Percentiles rank a stretch among this genome's conserved stretches.
Evolutionary conservation across 2,888 invertebrate species (phyloP).

Genomic region (Sphaerophoria rueppellii): DNA sequence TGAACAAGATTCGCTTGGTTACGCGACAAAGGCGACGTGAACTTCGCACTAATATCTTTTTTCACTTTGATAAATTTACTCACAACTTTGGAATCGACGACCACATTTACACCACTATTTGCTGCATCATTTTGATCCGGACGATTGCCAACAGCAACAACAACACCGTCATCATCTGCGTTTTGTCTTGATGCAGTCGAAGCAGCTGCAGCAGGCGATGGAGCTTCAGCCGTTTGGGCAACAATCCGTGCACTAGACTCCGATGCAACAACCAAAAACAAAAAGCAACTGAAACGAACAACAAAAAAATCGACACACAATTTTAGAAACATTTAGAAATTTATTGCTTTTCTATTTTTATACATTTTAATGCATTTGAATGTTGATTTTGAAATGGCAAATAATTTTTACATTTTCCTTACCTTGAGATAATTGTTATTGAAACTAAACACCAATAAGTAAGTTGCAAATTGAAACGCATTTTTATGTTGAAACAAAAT

Average conservation of each 20-base stretch:
- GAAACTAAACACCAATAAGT: constrained; percentile 68
- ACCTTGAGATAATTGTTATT: constrained; percentile 72
- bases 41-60: constrained; percentile 48
- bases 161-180: constrained; percentile 28
- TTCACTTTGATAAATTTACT: constrained; percentile 42
- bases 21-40: constrained; percentile 32
- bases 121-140: not conserved
- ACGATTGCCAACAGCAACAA: not conserved
- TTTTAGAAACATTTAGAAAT: constrained; percentile 35
- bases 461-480: constrained; percentile 70
- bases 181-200: not conserved
- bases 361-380: constrained; percentile 28
- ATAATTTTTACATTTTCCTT: constrained; percentile 40
- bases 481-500: constrained; percentile 50
- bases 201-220: not conserved
- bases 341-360: constrained; percentile 30
- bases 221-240: constrained; percentile 46
- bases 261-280: constrained; percentile 71
- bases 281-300: constrained; percentile 57
- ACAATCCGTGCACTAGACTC: constrained; percentile 58
- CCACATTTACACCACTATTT: constrained; percentile 14
- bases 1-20: constrained; percentile 32
- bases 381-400: not conserved
- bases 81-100: constrained; percentile 33
- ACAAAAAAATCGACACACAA: constrained; percentile 36